A percentile compares a stretch with the other conserved stretches of the same genome.
Evolutionary conservation across 2,888 invertebrate genomes (phyloP).

Genomic region (Lasioglossum leucozonium): DNA sequence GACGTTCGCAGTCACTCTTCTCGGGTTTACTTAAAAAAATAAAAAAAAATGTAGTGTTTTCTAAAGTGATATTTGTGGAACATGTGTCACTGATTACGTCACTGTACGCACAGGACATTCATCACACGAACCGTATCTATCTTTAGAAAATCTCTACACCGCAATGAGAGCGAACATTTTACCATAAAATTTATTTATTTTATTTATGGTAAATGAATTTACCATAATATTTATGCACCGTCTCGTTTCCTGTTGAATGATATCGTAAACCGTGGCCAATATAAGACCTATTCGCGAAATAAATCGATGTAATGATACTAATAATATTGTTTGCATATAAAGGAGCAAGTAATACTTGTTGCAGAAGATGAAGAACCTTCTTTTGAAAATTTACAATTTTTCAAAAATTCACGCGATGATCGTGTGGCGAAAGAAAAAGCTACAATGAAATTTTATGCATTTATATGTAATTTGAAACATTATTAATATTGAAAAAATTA

Average conservation of each 20-base stretch:
- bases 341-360: background rate
- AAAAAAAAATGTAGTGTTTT: conserved; percentile 6
- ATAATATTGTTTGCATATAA: background rate
- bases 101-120: conserved; percentile 19
- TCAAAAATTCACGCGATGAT: background rate
- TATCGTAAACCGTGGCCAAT: conserved; percentile 3
- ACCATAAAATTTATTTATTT: conserved; percentile 31
- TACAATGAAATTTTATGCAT: too few species aligned
- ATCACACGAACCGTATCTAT: conserved; percentile 24
- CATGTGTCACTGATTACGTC: conserved; percentile 43
- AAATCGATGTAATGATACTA: conserved; percentile 21
- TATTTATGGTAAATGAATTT: too few species aligned
- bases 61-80: conserved; percentile 45
- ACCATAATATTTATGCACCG: conserved; percentile 30
- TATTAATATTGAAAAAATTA: too few species aligned
- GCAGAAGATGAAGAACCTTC: background rate
- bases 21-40: background rate
- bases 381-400: background rate
- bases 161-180: conserved; percentile 26
- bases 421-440: background rate
- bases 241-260: conserved; percentile 21
- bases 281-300: background rate
- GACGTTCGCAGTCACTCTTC: conserved; percentile 10
- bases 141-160: conserved; percentile 7
- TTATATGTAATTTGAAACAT: too few species aligned